Base-by-base conservation (phyloP, 2,888 invertebrate genomes). In the Agelastica alni region DNA sequence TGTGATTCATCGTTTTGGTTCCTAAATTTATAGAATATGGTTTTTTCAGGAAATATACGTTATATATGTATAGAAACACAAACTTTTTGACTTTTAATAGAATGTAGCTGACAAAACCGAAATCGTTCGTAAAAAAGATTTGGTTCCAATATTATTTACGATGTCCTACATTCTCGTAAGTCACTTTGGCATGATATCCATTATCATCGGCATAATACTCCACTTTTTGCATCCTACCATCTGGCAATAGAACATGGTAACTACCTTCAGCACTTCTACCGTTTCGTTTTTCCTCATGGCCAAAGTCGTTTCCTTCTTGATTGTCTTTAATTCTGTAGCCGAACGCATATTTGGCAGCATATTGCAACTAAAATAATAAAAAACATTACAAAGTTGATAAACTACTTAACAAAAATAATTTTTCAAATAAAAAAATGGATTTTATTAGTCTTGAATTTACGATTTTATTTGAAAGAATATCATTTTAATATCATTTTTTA, bases 101-200 rank as follows among this genome's bases (percentile, higher is more conserved):
- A n/a, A n/a, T n/a, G n/a, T n/a, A n/a, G n/a, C n/a, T n/a, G n/a
- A n/a, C n/a, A n/a, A n/a, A n/a, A n/a, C n/a, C n/a, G n/a, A n/a
- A n/a, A n/a, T n/a, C n/a, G n/a, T n/a, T n/a, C 14, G 10, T 17
- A 14, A 13, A 43, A 9, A 14, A 36, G 14, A 39, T 37, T 14
- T 20, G 1, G n/a, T 32, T 16, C 5, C 2, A 22, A 18, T 10
- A 13, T 39, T 41, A 51, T 26, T 31, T 16, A 56, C 71, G 68
- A 16, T 66, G 64, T 12, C 66, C 73, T 14, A 67, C 61, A 51
- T 68, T 66, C 47, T 70, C 82, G 63, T 89, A 90, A 10, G 86
- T 84, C 34, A 91, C 87, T 68, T 86, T 85, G 3, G 91, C 91
- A 70, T 89, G 89, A 75, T 85, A 91, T 4, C 91, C 91, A 42